Evolutionary conservation across 2,888 invertebrate species (phyloP).

Genomic region (Drosophila mayaguana): DNA sequence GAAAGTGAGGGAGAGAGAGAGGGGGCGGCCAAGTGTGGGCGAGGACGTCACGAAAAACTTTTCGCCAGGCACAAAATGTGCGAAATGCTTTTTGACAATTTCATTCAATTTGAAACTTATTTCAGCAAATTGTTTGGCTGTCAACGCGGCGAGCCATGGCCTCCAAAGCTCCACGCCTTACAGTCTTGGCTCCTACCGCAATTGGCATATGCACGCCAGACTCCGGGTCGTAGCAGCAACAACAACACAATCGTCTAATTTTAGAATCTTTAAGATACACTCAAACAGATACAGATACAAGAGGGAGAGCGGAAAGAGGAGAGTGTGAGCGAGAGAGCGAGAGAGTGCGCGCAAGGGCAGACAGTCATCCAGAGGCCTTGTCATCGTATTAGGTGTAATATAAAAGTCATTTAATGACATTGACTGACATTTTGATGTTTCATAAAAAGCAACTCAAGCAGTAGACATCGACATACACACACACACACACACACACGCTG

Average conservation of each 20-base stretch:
- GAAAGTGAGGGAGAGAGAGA: background rate
- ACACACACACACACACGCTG: background rate
- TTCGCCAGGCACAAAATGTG: slow-evolving; percentile 62
- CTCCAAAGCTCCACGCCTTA: slow-evolving; percentile 23
- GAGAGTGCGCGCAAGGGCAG: slow-evolving; percentile 17
- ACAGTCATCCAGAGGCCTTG: slow-evolving; percentile 65
- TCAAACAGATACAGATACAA: slow-evolving; percentile 68
- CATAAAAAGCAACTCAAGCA: slow-evolving; percentile 82
- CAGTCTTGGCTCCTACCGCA: slow-evolving; percentile 44
- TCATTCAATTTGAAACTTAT: slow-evolving; percentile 81
- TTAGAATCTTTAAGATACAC: slow-evolving; percentile 82
- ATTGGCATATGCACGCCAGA: slow-evolving; percentile 64
- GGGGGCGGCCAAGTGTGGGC: background rate
- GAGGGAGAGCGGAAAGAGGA: slow-evolving; percentile 1
- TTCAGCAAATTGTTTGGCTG: slow-evolving; percentile 81
- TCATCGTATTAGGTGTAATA: slow-evolving; percentile 83
- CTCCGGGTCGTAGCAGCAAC: slow-evolving; percentile 48
- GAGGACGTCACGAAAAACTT: slow-evolving; percentile 21
- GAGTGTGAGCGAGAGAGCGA: slow-evolving; percentile 9
- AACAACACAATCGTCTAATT: slow-evolving; percentile 76
- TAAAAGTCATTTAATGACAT: slow-evolving; percentile 83
- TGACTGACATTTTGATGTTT: slow-evolving; percentile 83
- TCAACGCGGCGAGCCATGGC: slow-evolving; percentile 67
- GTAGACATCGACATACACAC: slow-evolving; percentile 65
- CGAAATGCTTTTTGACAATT: slow-evolving; percentile 81